Evolutionary conservation across 1,140 invertebrate genomes (phyloP).

Genomic region (Rhagoletis pomonella): DNA sequence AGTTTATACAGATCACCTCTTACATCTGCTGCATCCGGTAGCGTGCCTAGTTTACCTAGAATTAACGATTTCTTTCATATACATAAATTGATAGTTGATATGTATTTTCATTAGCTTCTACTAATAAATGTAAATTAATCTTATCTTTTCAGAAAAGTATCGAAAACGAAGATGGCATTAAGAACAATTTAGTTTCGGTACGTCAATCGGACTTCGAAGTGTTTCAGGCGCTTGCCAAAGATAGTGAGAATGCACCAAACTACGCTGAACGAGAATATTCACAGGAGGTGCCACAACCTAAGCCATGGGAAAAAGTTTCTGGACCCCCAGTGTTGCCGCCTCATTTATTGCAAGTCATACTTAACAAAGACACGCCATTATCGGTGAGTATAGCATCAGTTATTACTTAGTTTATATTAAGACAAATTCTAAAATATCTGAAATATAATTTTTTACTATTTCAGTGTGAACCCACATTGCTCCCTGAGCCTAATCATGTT

Average conservation of each 20-base stretch:
- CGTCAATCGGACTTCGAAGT: slow-evolving; percentile 98
- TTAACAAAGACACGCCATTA: slow-evolving; percentile 98
- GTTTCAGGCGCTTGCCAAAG: slow-evolving; percentile 96
- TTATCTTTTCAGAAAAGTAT: slow-evolving; percentile 83
- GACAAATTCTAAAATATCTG: slow-evolving; percentile 3
- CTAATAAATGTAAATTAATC: no score
- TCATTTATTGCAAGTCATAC: slow-evolving; percentile 97
- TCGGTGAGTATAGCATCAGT: slow-evolving; percentile 78
- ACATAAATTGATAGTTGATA: no score
- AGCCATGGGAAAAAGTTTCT: slow-evolving; percentile 92
- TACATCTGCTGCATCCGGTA: no score
- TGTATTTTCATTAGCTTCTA: no score
- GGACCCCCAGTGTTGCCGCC: slow-evolving; percentile 98
- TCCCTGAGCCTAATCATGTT: slow-evolving; percentile 99
- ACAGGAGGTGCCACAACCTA: slow-evolving; percentile 91
- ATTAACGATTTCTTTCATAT: no score
- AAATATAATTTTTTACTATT: slow-evolving; percentile 39
- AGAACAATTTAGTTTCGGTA: slow-evolving; percentile 94
- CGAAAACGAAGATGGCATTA: slow-evolving; percentile 90
- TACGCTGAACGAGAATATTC: slow-evolving; percentile 87
- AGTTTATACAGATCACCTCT: no score
- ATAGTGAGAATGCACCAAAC: slow-evolving; percentile 85
- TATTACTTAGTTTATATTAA: not conserved
- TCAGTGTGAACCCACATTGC: slow-evolving; percentile 96
- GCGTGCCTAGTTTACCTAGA: no score